These are phyloP conservation scores for Onychostruthus taczanowskii DNA, from an alignment of 2,113 vertebrate genomes.

Conservation along the genomic window DNA sequence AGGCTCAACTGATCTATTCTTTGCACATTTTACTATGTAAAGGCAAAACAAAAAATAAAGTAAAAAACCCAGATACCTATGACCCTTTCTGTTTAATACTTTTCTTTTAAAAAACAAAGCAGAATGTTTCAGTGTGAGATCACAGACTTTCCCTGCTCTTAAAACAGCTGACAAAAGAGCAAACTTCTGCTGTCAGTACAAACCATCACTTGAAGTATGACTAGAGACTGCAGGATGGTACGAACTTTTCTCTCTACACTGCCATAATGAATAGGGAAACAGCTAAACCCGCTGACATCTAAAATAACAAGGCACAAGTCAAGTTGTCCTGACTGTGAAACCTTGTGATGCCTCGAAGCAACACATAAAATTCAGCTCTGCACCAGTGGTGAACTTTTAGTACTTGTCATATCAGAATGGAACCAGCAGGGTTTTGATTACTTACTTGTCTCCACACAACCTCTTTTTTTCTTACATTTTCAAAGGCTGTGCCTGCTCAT, in stretches of 20 bases:
- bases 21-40: background rate
- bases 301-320: background rate
- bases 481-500: background rate
- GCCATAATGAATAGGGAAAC: background rate
- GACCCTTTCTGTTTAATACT: background rate
- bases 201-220: background rate
- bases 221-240: background rate
- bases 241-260: background rate
- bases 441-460: background rate
- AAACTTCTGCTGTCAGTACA: background rate
- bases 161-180: background rate
- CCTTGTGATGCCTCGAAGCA: background rate
- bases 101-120: background rate
- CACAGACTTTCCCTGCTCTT: background rate
- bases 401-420: background rate
- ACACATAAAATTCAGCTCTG: background rate
- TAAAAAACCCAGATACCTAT: fast-evolving
- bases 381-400: background rate
- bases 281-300: background rate
- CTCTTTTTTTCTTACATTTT: background rate
- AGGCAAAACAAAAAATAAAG: background rate
- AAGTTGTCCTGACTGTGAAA: background rate
- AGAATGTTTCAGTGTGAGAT: background rate
- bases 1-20: background rate
- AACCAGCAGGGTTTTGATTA: background rate